These are phyloP conservation scores for Lampris megalopsis DNA, from an alignment of 2,113 vertebrate species.

Conservation along the genomic window DNA sequence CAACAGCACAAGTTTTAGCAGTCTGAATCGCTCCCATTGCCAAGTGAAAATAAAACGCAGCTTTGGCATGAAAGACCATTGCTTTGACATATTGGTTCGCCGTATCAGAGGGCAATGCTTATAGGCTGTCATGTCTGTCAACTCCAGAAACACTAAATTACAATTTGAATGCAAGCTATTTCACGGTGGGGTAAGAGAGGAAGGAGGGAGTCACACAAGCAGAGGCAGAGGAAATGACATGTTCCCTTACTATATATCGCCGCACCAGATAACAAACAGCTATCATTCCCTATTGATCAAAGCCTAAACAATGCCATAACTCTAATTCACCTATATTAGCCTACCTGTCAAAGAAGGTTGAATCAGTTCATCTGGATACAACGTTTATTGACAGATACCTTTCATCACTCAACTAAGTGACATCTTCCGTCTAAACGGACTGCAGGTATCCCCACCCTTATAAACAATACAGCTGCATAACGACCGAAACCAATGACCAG, in stretches of 20 bases:
- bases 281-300: not conserved
- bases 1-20: not conserved
- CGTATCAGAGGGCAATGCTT: not conserved
- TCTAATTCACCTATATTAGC: not conserved
- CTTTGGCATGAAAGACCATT: slow-evolving; percentile 4
- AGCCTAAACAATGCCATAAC: not conserved
- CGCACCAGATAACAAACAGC: not conserved
- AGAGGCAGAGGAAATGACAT: not conserved
- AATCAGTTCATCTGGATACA: no score
- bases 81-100: slow-evolving; percentile 8
- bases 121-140: not conserved
- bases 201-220: not conserved
- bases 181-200: slow-evolving; percentile 9
- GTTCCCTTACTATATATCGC: no score
- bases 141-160: slow-evolving; percentile 10
- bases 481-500: no score
- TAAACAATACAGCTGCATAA: no score
- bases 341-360: no score
- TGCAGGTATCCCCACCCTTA: no score
- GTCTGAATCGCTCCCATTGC: not conserved
- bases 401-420: no score
- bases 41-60: slow-evolving; percentile 1
- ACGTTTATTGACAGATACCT: no score
- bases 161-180: not conserved
- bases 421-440: no score